Evolutionary conservation across 92 coral and sea anemone genomes (phyloP).

Genomic region (Parazoanthus atlanticus): DNA sequence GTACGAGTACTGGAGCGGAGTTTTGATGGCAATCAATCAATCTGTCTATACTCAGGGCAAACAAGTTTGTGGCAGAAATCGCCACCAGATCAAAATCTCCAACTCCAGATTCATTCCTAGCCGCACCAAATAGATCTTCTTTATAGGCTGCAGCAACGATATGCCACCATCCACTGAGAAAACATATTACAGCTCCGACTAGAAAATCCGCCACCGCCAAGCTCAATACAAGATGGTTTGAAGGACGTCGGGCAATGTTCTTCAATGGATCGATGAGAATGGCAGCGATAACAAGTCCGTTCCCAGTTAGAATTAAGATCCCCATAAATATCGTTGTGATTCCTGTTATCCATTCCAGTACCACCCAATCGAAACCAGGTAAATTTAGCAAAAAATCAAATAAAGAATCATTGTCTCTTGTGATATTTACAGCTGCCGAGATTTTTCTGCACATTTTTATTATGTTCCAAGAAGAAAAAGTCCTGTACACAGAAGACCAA

Average conservation of each 20-base stretch:
- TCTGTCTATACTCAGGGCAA: too few species aligned
- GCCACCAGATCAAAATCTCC: too few species aligned
- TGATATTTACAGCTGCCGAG: not conserved
- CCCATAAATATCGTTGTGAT: not conserved
- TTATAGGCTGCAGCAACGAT: too few species aligned
- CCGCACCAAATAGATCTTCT: too few species aligned
- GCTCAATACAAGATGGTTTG: slow-evolving; percentile 1
- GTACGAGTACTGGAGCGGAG: too few species aligned
- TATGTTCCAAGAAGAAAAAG: not conserved
- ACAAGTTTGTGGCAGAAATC: too few species aligned
- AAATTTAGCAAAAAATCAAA: not conserved
- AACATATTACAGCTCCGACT: not conserved
- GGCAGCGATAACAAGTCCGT: not conserved
- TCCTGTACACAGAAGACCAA: not conserved
- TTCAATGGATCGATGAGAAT: not conserved
- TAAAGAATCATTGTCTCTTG: not conserved
- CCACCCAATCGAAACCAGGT: not conserved
- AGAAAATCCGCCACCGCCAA: not conserved
- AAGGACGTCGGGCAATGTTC: not conserved
- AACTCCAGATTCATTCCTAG: too few species aligned
- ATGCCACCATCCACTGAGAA: too few species aligned
- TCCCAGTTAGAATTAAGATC: not conserved
- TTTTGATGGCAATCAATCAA: too few species aligned
- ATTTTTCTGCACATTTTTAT: not conserved
- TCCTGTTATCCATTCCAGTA: not conserved